Percentiles rank a stretch among this genome's conserved stretches.
Conservation (phyloP, 2,888 invertebrate genomes). For the Eristalis intricaria region DNA sequence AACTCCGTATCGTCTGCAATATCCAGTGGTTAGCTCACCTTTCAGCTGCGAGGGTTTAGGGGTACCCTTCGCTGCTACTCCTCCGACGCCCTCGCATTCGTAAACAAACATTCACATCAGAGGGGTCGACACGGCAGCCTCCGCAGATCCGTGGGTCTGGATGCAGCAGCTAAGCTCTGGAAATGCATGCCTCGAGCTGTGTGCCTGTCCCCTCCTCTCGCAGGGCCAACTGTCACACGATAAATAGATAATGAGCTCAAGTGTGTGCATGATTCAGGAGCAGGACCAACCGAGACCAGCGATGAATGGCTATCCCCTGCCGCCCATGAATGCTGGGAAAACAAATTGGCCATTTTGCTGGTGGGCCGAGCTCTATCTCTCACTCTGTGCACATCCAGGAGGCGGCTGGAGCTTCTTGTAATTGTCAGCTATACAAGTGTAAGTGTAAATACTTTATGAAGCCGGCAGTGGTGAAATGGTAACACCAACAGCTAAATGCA, state of each 20-base stretch:
- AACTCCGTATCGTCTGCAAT: not conserved
- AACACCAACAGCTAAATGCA: conserved; percentile 1
- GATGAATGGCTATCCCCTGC: conserved; percentile 8
- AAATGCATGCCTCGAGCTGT: not conserved
- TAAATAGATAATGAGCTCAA: conserved; percentile 43
- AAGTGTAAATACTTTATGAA: conserved; percentile 40
- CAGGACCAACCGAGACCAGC: not conserved
- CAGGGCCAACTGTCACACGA: conserved; percentile 17
- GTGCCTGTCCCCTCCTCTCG: not conserved
- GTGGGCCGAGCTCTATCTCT: not conserved
- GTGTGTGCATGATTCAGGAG: conserved; percentile 28
- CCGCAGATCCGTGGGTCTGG: not conserved
- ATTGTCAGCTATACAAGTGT: conserved; percentile 16
- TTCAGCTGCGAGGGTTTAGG: not conserved
- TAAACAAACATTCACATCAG: not conserved
- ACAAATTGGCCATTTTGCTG: conserved; percentile 47
- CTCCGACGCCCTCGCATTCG: not conserved
- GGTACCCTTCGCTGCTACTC: not conserved
- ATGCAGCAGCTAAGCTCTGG: conserved; percentile 1
- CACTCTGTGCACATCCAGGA: not conserved
- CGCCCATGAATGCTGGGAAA: conserved; percentile 11
- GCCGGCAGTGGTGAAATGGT: conserved; percentile 10
- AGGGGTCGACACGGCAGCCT: not conserved
- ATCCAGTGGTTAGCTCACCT: conserved; percentile 1
- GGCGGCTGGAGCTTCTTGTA: conserved; percentile 3